Base-by-base conservation (phyloP, 2,888 invertebrate species). In the Nemotelus pantherinus region DNA sequence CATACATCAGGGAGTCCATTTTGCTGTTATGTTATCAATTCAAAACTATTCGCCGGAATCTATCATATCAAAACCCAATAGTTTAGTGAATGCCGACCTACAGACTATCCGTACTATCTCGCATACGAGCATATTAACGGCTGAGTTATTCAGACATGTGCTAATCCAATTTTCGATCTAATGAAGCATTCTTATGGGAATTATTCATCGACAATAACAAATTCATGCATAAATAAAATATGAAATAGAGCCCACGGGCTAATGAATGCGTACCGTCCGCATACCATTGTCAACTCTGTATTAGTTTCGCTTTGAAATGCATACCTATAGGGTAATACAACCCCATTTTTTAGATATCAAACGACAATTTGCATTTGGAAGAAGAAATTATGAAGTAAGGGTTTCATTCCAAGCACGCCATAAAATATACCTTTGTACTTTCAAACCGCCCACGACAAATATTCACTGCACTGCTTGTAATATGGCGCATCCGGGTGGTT, bases 121-220 rank as follows among this genome's bases (percentile, higher is more conserved):
- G 25, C 25, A 25, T 25, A 25, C 53, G 53, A 57, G 47, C 43
- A 45, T 25, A 58, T 72, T 74, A 47, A 41, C 45, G 60, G 6
- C 10, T 43, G 41, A 50, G 60, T 74, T 48, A 63, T 60, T 50
- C 48, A 63, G 48, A 74, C 74, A 74, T 74, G 60, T 74, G 74
- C 60, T 63, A 74, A 74, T 74, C 63, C 63, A 74, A 74, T 74
- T 74, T 74, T 41, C 39, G 39, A 60, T 63, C 74, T 74, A 74
- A 74, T 74, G 74, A 74, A 74, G 74, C 74, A 74, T 74, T 74
- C 74, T 74, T 74, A 60, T 60, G 74, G 74, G 74, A 74, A 63
- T 74, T 60, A 60, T 74, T 74, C 48, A 57, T 43, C 70, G 43
- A 44, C 47, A 74, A 74, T 47, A 48, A 74, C 39, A 74, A 50